Evolutionary conservation across 2,113 vertebrate genomes (phyloP).

Genomic region (Nothocercus julius): DNA sequence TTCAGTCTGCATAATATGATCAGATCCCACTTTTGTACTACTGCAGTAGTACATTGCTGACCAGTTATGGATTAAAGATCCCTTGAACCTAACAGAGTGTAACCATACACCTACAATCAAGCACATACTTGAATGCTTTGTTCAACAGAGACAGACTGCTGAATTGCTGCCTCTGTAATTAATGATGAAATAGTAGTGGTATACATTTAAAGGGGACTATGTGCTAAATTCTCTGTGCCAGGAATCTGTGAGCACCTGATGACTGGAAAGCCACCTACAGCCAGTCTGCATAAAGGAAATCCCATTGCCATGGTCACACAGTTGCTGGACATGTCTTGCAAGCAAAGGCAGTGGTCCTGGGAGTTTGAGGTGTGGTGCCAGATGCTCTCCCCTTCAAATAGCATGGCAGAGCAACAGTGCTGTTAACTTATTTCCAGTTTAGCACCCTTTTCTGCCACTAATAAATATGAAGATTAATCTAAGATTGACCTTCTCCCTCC

Average conservation of each 20-base stretch:
- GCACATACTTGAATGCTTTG: background rate
- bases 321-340: background rate
- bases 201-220: background rate
- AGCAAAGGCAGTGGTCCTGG: background rate
- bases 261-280: background rate
- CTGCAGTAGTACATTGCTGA: background rate
- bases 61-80: background rate
- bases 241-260: background rate
- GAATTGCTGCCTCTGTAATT: background rate
- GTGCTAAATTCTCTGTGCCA: background rate
- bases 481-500: background rate
- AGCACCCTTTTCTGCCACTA: background rate
- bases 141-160: background rate
- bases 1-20: background rate
- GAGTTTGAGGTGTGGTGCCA: background rate
- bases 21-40: background rate
- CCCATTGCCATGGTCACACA: background rate
- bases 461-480: background rate
- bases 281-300: background rate
- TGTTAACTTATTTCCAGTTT: background rate
- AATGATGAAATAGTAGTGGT: background rate
- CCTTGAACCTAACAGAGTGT: background rate
- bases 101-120: constrained; percentile 18
- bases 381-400: background rate
- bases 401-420: background rate